These are phyloP conservation scores for Ligdia adustata DNA, from an alignment of 2,888 invertebrate genomes.

Conservation along the genomic window DNA sequence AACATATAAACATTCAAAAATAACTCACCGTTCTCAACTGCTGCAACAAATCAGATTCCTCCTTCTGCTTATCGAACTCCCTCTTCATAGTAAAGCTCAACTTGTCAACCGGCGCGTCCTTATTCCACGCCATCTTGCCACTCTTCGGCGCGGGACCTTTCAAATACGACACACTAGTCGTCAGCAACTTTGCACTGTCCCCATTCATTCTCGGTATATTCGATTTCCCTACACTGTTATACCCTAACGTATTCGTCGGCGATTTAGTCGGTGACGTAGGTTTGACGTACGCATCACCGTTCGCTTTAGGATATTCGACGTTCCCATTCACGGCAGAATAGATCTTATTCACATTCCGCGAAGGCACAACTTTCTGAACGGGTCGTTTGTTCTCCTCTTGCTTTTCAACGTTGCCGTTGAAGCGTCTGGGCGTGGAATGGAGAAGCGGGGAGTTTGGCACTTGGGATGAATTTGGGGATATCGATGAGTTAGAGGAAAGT, in stretches of 20 bases:
- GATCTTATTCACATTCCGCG: constrained; percentile 85
- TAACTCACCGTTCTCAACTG: constrained; percentile 90
- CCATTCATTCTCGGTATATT: constrained; percentile 69
- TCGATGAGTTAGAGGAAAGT: constrained; percentile 62
- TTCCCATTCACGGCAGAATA: constrained; percentile 81
- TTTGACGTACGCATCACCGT: constrained; percentile 84
- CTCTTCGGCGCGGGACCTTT: constrained; percentile 80
- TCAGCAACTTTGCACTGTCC: constrained; percentile 78
- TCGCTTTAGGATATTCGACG: constrained; percentile 61
- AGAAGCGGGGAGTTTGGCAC: constrained; percentile 75
- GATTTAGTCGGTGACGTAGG: constrained; percentile 87
- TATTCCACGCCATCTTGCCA: constrained; percentile 88
- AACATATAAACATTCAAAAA: too few species aligned
- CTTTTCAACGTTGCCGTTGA: constrained; percentile 69
- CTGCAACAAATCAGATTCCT: constrained; percentile 93
- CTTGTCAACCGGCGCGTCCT: constrained; percentile 88
- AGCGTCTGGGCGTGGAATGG: constrained; percentile 79
- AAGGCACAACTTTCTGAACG: constrained; percentile 91
- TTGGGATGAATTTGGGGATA: constrained; percentile 63
- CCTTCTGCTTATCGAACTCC: constrained; percentile 95
- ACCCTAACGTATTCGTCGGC: constrained; percentile 84
- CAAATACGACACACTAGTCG: constrained; percentile 83
- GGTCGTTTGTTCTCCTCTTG: constrained; percentile 85
- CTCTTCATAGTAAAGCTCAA: constrained; percentile 96
- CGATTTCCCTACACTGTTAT: constrained; percentile 77